Percentiles rank a stretch among this genome's conserved stretches.
Evolutionary conservation across 1,140 invertebrate species (phyloP).

Genomic region (Gyrodactylus salaris): DNA sequence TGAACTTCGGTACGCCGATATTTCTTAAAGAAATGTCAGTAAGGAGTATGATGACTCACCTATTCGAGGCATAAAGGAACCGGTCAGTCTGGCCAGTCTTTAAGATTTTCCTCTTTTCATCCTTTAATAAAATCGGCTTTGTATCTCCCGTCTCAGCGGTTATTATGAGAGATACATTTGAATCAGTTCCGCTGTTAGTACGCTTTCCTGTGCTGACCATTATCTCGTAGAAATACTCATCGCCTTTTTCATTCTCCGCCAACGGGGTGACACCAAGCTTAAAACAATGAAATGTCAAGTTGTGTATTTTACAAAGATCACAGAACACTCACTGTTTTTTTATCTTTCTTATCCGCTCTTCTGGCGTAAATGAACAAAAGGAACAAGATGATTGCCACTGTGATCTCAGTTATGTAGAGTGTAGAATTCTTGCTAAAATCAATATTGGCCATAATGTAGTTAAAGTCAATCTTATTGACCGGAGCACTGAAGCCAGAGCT

Average conservation of each 20-base stretch:
- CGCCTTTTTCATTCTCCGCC: constrained; percentile 22
- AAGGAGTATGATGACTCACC: constrained; percentile 10
- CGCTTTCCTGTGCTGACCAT: constrained; percentile 23
- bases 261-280: constrained; percentile 22
- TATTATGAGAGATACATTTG: constrained; percentile 9
- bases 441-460: constrained; percentile 19
- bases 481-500: constrained; percentile 17
- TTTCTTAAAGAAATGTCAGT: constrained; percentile 14
- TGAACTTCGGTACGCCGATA: constrained; percentile 23
- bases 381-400: constrained; percentile 21
- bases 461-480: constrained; percentile 20
- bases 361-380: constrained; percentile 18
- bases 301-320: constrained; percentile 3
- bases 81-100: constrained; percentile 13
- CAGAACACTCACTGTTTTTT: background rate
- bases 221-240: constrained; percentile 26
- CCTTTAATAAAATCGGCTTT: background rate
- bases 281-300: constrained; percentile 6
- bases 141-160: constrained; percentile 8
- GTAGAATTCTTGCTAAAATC: constrained; percentile 26
- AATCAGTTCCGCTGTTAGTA: constrained; percentile 11
- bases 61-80: constrained; percentile 17
- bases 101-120: constrained; percentile 9
- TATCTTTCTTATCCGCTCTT: constrained; percentile 3
- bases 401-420: constrained; percentile 24